Base-by-base conservation (phyloP, 2,888 invertebrate species). In the Pseudoips prasinana region DNA sequence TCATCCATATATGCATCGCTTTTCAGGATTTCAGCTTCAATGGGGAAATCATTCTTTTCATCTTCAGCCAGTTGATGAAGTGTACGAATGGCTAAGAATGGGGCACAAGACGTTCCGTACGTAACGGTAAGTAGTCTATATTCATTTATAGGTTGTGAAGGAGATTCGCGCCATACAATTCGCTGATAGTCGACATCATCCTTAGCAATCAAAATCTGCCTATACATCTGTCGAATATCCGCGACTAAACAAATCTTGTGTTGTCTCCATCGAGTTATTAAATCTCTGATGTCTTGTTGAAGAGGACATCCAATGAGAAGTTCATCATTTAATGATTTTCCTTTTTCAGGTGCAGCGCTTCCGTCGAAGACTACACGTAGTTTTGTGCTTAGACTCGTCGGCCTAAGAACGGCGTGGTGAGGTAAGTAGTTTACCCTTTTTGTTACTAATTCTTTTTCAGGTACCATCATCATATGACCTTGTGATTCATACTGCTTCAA, bases 381-480 rank as follows among this genome's bases (percentile, higher is more conserved):
- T n/a, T n/a, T n/a, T n/a, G n/a, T n/a, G n/a, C n/a, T n/a, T n/a
- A n/a, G n/a, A n/a, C n/a, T n/a, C n/a, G n/a, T n/a, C n/a, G n/a
- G n/a, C n/a, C n/a, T n/a, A n/a, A 23, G 3, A 2, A 23, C 23
- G 9, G 7, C 8, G 9, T 23, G 23, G 23, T 23, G 23, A 5
- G 9, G 23, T 20, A 20, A 20, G 20, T 20, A 20, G 20, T n/a
- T n/a, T 20, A 7, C 2, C 20, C 7, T 20, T 8, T 11, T 19
- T 26, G n/a, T 28, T 4, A 22, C 9, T 7, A 10, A 20, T 36
- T 48, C 45, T n/a, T 36, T 42, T 48, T 38, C 38, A 45, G 37
- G 29, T 46, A 44, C 33, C 7, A 25, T 14, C 9, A 22, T 27
- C 48, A 56, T 49, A 31, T 56, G 52, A 40, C 41, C 33, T 28